A percentile compares a stretch with the other conserved stretches of the same genome.
Conservation (phyloP, 2,113 vertebrate genomes). For the Morone saxatilis region DNA sequence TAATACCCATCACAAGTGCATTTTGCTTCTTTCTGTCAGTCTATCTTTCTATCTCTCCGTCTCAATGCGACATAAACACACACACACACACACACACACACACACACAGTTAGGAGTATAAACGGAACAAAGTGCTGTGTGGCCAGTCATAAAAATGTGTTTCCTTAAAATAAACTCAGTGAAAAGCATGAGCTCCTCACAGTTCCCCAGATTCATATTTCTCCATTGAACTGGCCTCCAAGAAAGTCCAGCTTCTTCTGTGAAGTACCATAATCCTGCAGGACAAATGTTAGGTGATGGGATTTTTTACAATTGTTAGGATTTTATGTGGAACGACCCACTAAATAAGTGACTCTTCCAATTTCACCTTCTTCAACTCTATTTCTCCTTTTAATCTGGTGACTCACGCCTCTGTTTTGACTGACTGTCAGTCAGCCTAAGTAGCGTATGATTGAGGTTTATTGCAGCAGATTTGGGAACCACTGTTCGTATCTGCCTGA, state of each 20-base stretch:
- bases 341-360: slow-evolving; percentile 61
- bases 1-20: background rate
- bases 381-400: slow-evolving; percentile 60
- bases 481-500: slow-evolving; percentile 73
- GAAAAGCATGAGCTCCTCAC: background rate
- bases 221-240: slow-evolving; percentile 1
- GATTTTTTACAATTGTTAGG: slow-evolving; percentile 50
- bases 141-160: background rate
- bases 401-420: slow-evolving; percentile 69
- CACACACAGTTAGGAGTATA: background rate
- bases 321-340: slow-evolving; percentile 57
- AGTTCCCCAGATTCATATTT: slow-evolving; percentile 7
- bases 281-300: slow-evolving; percentile 19
- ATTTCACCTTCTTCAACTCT: slow-evolving; percentile 63
- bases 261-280: slow-evolving; percentile 40
- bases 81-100: background rate
- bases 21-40: slow-evolving; percentile 22
- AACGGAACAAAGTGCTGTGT: slow-evolving; percentile 9
- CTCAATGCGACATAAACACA: background rate
- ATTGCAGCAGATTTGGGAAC: slow-evolving; percentile 76
- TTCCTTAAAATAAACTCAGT: background rate
- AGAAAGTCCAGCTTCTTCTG: slow-evolving; percentile 2
- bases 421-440: slow-evolving; percentile 75
- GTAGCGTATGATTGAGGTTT: slow-evolving; percentile 74
- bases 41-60: slow-evolving; percentile 24